These are phyloP conservation scores for Coenonympha arcania DNA, from an alignment of 2,888 invertebrate species.

Conservation along the genomic window DNA sequence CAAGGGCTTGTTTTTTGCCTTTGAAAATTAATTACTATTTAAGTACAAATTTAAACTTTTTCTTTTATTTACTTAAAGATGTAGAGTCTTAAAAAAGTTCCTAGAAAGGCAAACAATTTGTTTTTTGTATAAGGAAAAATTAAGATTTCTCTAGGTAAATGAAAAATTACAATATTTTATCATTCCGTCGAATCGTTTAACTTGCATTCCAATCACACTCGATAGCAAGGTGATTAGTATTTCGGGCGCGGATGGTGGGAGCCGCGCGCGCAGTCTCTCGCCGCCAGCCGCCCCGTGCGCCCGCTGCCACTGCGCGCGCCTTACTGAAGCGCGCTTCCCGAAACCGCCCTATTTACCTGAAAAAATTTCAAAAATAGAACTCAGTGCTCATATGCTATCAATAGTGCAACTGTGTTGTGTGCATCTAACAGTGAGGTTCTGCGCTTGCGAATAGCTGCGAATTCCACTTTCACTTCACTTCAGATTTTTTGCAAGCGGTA, in stretches of 20 bases:
- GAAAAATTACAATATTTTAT: neutral
- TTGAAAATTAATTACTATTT: too few species aligned
- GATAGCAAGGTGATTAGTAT: conserved; percentile 71
- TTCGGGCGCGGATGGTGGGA: conserved; percentile 61
- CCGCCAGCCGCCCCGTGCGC: conserved; percentile 61
- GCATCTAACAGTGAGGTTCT: conserved; percentile 44
- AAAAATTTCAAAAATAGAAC: conserved; percentile 38
- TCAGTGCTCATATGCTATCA: conserved; percentile 40
- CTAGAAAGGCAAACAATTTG: too few species aligned
- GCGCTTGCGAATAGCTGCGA: conserved; percentile 38
- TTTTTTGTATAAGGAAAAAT: neutral
- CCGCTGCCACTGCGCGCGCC: conserved; percentile 49
- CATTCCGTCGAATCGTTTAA: conserved; percentile 41
- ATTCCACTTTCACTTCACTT: conserved; percentile 57
- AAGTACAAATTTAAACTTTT: neutral
- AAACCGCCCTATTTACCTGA: conserved; percentile 34
- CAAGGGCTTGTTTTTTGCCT: too few species aligned
- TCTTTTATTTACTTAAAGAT: too few species aligned
- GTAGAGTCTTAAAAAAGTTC: too few species aligned
- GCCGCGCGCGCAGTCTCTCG: conserved; percentile 64
- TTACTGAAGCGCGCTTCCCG: conserved; percentile 43
- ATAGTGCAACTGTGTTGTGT: conserved; percentile 63
- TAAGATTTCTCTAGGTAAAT: too few species aligned
- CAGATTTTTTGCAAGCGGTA: conserved; percentile 62
- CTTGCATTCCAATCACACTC: conserved; percentile 47